Percentiles rank a stretch among this genome's conserved stretches.
These are phyloP conservation scores for Etheostoma perlongum DNA, from an alignment of 2,797 vertebrate genomes.

Conservation along the genomic window DNA sequence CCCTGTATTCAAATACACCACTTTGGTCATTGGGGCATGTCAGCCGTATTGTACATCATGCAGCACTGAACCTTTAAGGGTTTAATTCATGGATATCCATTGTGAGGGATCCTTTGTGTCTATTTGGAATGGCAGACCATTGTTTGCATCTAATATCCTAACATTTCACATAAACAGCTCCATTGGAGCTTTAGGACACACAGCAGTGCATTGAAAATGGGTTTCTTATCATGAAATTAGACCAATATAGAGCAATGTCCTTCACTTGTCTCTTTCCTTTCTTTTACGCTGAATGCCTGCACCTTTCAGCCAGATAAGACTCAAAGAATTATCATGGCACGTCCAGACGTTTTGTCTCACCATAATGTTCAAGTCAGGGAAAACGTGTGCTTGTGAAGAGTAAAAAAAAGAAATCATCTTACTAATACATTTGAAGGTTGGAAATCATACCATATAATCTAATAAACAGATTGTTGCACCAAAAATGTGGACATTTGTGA, in stretches of 20 bases:
- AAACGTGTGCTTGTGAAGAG: background rate
- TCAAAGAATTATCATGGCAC: background rate
- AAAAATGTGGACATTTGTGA: background rate
- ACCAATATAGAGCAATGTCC: constrained; percentile 20
- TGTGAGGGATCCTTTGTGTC: constrained; percentile 29
- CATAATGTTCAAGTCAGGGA: background rate
- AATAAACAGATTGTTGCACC: background rate
- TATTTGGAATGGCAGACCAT: constrained; percentile 22
- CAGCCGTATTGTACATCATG: constrained; percentile 12
- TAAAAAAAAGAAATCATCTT: background rate
- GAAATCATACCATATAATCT: background rate
- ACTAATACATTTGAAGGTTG: background rate
- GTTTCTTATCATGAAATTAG: constrained; percentile 38
- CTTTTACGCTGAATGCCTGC: constrained; percentile 7
- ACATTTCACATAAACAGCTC: constrained; percentile 12
- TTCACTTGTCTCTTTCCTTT: constrained; percentile 20
- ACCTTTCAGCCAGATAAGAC: constrained; percentile 33
- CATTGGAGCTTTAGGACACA: background rate
- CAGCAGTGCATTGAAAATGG: constrained; percentile 10
- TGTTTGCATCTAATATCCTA: constrained; percentile 27
- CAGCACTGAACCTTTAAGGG: constrained; percentile 3
- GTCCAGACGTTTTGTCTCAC: background rate
- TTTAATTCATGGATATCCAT: constrained; percentile 19
- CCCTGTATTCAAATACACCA: constrained; percentile 11
- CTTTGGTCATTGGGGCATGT: background rate